Evolutionary conservation across 2,797 vertebrate genomes (phyloP).

Genomic region (Myripristis murdjan): DNA sequence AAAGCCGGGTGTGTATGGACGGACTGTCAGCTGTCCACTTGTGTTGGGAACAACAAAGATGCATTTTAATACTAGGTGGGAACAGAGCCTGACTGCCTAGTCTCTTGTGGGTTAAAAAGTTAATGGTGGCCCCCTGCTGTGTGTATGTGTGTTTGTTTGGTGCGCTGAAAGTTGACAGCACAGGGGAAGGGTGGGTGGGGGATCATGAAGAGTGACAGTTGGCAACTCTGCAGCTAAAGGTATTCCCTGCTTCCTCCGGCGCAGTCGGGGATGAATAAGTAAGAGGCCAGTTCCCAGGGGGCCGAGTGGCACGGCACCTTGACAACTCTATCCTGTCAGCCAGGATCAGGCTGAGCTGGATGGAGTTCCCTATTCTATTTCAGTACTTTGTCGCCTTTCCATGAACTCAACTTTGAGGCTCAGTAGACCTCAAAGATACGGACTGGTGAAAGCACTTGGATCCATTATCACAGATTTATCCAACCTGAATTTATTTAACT

Average conservation of each 20-base stretch:
- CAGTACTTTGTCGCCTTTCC: not conserved
- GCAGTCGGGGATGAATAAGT: constrained; percentile 31
- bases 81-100: too few species aligned
- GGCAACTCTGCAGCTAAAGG: constrained; percentile 32
- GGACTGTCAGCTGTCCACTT: too few species aligned
- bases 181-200: too few species aligned
- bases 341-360: constrained; percentile 1
- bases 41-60: too few species aligned
- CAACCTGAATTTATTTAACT: not conserved
- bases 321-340: constrained; percentile 15
- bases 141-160: constrained; percentile 15
- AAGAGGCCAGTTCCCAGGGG: constrained; percentile 43
- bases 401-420: not conserved
- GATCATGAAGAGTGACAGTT: constrained; percentile 38
- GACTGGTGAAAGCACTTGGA: not conserved
- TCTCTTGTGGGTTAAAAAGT: too few species aligned
- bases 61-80: too few species aligned
- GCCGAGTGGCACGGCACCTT: constrained; percentile 26
- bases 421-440: not conserved
- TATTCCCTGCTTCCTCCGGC: constrained; percentile 42
- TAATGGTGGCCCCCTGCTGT: too few species aligned
- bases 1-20: too few species aligned
- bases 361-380: constrained; percentile 9
- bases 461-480: constrained; percentile 19
- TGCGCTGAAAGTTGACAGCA: constrained; percentile 8